A percentile compares a stretch with the other conserved stretches of the same genome.
These are phyloP conservation scores for Columbina picui DNA, from an alignment of 2,113 vertebrate genomes.

Conservation along the genomic window DNA sequence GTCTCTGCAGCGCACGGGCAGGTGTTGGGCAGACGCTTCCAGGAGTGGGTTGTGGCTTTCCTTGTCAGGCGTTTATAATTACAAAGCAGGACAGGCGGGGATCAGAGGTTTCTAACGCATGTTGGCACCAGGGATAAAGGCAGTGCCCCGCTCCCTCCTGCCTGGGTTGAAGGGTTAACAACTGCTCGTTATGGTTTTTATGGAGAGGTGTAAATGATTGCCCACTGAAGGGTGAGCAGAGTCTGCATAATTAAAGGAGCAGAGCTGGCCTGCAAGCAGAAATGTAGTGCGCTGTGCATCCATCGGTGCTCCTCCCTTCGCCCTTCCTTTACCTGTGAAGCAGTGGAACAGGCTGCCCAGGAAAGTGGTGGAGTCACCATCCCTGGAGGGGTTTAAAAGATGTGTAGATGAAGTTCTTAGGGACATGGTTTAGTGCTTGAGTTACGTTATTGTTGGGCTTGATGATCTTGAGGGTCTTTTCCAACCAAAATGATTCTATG, in stretches of 20 bases:
- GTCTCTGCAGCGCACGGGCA: neutral
- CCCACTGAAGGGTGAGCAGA: neutral
- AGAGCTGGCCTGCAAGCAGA: neutral
- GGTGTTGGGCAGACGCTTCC: neutral
- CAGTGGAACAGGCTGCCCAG: no score
- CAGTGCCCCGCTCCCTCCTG: fast-evolving
- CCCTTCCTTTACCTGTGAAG: neutral
- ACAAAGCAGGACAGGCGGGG: neutral
- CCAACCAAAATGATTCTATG: no score
- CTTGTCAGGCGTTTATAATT: neutral
- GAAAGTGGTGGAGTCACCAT: no score
- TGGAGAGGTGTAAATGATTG: neutral
- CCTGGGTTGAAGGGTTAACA: neutral
- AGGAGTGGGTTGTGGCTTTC: neutral
- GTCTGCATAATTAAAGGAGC: neutral
- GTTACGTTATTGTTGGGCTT: no score
- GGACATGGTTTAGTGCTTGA: no score
- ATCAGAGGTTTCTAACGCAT: neutral
- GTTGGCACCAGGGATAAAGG: neutral
- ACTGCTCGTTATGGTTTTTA: neutral
- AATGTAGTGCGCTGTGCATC: neutral
- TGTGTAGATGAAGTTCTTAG: no score
- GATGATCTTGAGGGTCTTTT: no score
- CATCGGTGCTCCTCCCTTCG: neutral
- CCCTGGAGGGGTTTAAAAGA: no score